These are phyloP conservation scores for Columba livia DNA, from an alignment of 2,113 vertebrate genomes.

Conservation along the genomic window DNA sequence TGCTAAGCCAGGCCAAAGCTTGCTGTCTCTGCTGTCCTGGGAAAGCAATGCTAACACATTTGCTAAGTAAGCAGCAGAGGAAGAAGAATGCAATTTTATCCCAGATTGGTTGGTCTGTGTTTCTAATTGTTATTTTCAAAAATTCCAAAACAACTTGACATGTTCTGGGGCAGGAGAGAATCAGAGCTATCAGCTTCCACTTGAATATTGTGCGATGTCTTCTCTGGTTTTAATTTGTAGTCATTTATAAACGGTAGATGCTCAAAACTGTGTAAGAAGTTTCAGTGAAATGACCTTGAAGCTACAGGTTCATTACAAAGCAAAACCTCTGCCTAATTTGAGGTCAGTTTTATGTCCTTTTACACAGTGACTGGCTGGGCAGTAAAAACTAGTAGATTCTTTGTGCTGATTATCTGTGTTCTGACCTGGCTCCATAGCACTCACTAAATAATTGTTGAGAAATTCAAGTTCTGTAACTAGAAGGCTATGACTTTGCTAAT, in stretches of 20 bases:
- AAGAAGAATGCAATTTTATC: background rate
- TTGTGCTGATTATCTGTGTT: fast-evolving
- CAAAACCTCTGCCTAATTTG: background rate
- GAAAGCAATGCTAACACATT: background rate
- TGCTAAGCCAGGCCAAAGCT: background rate
- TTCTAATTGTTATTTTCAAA: background rate
- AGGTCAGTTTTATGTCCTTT: background rate
- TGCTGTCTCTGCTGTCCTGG: background rate
- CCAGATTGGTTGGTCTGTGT: background rate
- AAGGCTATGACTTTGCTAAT: background rate
- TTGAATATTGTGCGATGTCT: background rate
- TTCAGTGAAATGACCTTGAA: background rate
- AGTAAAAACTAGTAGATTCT: background rate
- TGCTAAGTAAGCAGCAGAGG: background rate
- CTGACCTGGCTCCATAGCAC: background rate
- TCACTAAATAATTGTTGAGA: background rate
- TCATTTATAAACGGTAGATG: background rate
- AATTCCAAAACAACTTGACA: background rate
- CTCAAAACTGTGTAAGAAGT: background rate
- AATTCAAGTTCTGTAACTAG: background rate
- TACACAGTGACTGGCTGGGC: background rate
- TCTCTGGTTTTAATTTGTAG: background rate
- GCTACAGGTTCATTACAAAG: background rate
- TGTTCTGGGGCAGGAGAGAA: background rate
- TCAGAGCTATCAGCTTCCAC: background rate